Percentiles rank a stretch among this genome's conserved stretches.
These are phyloP conservation scores for Acleris laterana DNA, from an alignment of 2,888 invertebrate species.

Conservation along the genomic window DNA sequence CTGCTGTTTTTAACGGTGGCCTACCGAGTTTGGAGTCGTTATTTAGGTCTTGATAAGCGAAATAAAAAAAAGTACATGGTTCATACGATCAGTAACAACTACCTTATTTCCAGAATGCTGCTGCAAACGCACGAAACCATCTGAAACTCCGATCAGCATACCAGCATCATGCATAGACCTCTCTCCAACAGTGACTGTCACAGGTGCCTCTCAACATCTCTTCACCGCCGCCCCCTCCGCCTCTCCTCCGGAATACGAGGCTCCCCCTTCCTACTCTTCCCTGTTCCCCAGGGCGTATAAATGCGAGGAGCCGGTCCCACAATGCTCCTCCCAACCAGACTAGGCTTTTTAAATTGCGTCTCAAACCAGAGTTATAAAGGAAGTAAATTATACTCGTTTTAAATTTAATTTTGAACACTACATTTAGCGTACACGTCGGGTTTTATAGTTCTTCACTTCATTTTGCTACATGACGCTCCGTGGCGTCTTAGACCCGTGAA, in stretches of 20 bases:
- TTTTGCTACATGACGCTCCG: too few relatives aligned
- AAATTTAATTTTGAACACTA: neutral
- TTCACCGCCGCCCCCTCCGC: constrained; percentile 67
- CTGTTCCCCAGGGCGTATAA: constrained; percentile 85
- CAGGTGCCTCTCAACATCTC: constrained; percentile 69
- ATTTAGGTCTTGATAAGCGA: too few relatives aligned
- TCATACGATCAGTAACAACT: neutral
- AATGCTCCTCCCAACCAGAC: constrained; percentile 60
- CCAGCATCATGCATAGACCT: constrained; percentile 79
- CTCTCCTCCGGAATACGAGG: constrained; percentile 87
- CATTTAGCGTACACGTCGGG: neutral
- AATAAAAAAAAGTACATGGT: too few relatives aligned
- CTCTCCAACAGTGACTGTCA: constrained; percentile 73
- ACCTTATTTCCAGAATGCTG: constrained; percentile 74
- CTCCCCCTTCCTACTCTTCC: constrained; percentile 86
- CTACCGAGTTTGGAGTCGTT: too few relatives aligned
- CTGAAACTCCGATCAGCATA: constrained; percentile 72
- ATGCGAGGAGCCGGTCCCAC: constrained; percentile 73
- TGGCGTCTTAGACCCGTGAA: too few relatives aligned
- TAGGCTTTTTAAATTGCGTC: constrained; percentile 26
- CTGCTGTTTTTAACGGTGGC: too few relatives aligned
- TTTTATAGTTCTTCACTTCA: too few relatives aligned
- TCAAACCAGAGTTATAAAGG: neutral
- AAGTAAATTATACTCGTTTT: too few relatives aligned
- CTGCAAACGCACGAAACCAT: constrained; percentile 78